Evolutionary conservation across 1,140 invertebrate species (phyloP), one percentile per base, ranked within the genome.

Genomic region (Argopecten irradians): DNA sequence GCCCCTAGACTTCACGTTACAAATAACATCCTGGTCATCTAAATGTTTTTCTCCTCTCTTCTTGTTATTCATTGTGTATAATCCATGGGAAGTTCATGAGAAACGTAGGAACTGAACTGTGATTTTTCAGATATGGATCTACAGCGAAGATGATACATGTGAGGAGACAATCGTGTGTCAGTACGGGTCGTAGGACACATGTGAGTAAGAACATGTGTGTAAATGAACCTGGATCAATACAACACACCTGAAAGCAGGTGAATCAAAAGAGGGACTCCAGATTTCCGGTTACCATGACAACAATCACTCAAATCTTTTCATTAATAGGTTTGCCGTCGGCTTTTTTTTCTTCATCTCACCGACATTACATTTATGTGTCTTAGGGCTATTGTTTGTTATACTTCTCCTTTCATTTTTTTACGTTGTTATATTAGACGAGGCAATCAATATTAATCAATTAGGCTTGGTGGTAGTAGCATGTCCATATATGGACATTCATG

Each of bases 11-110:
- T 71, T 71, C 55, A 71, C 55, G 5, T 71, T 71, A 71, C 55
- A 71, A 71, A 71, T 71, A 71, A 71, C 55, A 28, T 71, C 55
- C 55, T 28, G 55, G 55, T 71, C 55, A 71, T 71, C 55, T 71
- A 28, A 71, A 71, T 11, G 22, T n/a, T 71, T 71, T 71, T 28
- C 55, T 71, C 55, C 55, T 71, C 16, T 71, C 55, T 71, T 71
- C 55, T n/a, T n/a, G 55, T 71, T n/a, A 71, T 71, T 71, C 55
- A 71, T 71, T 5, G 1, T 71, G 55, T 71, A 71, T 11, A 71
- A 71, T 71, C 55, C 55, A 71, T 71, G 0, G n/a, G 28, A 71
- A 71, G n/a, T 71, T 71, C 55, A 71, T 16, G 16, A 8, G 22
- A 71, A 71, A 71, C 28, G n/a, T 71, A 71, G 55, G 22, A 28